phyloP scores from a whole-genome alignment of 2,888 invertebrate genomes.

The Dinocampus coccinellae region DNA sequence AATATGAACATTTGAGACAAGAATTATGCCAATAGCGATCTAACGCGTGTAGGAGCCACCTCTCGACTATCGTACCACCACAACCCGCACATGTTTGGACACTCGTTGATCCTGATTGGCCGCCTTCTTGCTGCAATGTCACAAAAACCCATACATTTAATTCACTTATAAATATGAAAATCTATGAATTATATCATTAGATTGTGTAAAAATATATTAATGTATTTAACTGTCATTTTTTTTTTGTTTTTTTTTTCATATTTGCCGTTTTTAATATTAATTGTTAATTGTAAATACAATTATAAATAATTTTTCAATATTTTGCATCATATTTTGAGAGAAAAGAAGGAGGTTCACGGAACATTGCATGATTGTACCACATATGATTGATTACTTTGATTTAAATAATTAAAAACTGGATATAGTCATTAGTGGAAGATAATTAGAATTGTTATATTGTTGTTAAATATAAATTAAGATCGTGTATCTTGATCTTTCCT shows the following conservation, averaged over 20 bases:
- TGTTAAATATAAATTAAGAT: constrained; percentile 34
- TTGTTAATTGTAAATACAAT: background rate
- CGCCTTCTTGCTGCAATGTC: constrained; percentile 65
- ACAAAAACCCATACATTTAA: background rate
- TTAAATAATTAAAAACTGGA: constrained; percentile 8
- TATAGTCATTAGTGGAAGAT: constrained; percentile 20
- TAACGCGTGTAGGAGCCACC: constrained; percentile 91
- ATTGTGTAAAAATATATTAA: too few relatives aligned
- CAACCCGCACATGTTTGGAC: constrained; percentile 91
- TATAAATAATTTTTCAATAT: background rate
- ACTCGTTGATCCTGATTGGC: constrained; percentile 61
- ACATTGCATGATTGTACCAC: background rate
- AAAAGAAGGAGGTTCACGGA: constrained; percentile 7
- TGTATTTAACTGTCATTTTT: too few relatives aligned
- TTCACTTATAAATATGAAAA: background rate
- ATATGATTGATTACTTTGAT: background rate
- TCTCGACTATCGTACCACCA: constrained; percentile 91
- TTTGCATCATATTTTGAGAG: background rate
- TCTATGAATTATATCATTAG: too few relatives aligned
- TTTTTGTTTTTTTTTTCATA: background rate
- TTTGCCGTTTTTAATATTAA: background rate
- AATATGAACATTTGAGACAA: constrained; percentile 94
- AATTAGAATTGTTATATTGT: constrained; percentile 28
- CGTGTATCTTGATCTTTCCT: constrained; percentile 47
- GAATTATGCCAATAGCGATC: constrained; percentile 97